Evolutionary conservation across 2,888 invertebrate species (phyloP), one percentile per base, ranked within the genome.

Genomic region (Julus scandinavius): DNA sequence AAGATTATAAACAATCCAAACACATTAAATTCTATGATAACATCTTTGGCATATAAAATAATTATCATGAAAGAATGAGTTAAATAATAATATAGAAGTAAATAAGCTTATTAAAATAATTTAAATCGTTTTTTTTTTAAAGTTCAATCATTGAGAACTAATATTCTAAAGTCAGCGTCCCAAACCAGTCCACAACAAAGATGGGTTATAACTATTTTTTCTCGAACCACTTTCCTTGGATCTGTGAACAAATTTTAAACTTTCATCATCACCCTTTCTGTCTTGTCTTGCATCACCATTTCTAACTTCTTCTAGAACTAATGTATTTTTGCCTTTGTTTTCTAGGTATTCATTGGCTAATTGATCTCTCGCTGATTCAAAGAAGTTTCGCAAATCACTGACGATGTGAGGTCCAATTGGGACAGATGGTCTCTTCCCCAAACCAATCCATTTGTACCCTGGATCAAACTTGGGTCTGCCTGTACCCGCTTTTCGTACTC

Each of bases 151-250:
- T 72, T 29, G 20, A 72, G 20, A 29, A 20, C 20, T 72, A 29
- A 9, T 20, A 7, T 7, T 20, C 17, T 13, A n/a, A 29, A 72
- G 20, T 83, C 63, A 88, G 50, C 88, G 88, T 17, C 88, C 88
- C 49, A 88, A 86, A 63, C 88, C 88, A 11, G 88, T 88, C 88
- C 88, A 88, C 54, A 86, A 49, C n/a, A 88, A 45, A 15, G 88
- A 88, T n/a, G 88, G 88, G 41, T 88, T 85, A 50, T 88, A 88
- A 58, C 29, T 20, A 38, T 20, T 58, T 84, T 83, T 88, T n/a
- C 87, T 45, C 20, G 50, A 6, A 20, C 58, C 87, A 86, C 58
- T 83, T 20, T 63, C 84, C 63, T 88, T 88, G 15, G 88, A 88
- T 84, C 88, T 38, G 13, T 38, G 54, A 15, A 49, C 83, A 49